Evolutionary conservation across 2,888 invertebrate genomes (phyloP).

Genomic region (Abscondita cerata): DNA sequence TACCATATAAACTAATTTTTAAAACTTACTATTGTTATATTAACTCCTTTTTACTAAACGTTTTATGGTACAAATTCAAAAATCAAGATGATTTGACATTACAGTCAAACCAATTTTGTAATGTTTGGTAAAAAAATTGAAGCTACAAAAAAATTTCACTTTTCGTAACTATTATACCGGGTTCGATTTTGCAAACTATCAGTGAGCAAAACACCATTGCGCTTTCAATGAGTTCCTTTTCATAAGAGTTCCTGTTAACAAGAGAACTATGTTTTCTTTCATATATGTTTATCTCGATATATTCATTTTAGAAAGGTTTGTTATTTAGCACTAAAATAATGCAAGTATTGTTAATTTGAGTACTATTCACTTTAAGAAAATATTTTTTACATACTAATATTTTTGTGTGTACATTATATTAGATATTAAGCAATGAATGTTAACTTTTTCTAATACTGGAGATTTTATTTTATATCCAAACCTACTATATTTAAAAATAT

Average conservation of each 20-base stretch:
- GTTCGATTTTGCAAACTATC: neutral
- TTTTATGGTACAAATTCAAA: too few species aligned
- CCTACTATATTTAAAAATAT: too few species aligned
- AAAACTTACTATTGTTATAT: too few species aligned
- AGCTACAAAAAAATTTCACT: too few species aligned
- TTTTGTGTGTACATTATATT: constrained; percentile 7
- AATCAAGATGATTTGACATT: too few species aligned
- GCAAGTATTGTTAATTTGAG: constrained; percentile 7
- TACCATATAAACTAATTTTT: too few species aligned
- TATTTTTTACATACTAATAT: neutral
- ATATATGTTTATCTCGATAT: neutral
- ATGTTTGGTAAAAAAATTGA: too few species aligned
- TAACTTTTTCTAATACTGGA: constrained; percentile 1
- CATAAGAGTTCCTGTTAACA: constrained; percentile 1
- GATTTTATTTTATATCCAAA: neutral
- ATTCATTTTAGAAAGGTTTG: neutral
- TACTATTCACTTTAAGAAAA: neutral
- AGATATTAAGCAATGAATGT: constrained; percentile 3
- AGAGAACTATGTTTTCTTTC: neutral
- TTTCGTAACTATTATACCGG: too few species aligned
- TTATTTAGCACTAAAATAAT: neutral
- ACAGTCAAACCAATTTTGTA: neutral
- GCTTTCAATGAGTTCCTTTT: constrained; percentile 4
- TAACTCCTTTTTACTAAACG: too few species aligned
- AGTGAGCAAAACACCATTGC: neutral